These are phyloP conservation scores for Cyprinodon brontotheroides DNA, from an alignment of 2,113 vertebrate genomes.

Conservation along the genomic window DNA sequence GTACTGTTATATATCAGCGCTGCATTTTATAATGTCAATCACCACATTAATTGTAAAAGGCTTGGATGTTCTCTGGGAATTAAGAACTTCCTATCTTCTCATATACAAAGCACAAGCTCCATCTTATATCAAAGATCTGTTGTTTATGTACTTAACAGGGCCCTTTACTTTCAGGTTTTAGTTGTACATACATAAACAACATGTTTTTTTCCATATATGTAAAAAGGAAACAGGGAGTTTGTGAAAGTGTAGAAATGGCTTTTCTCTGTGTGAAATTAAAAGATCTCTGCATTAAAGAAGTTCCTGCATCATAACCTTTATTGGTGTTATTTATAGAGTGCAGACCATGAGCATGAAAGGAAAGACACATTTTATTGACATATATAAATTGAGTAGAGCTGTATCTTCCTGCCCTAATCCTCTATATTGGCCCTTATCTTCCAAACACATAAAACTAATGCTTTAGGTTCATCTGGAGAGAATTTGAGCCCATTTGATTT, in stretches of 20 bases:
- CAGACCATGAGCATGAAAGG: slow-evolving; percentile 16
- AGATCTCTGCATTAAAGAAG: neutral
- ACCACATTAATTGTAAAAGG: too few species aligned
- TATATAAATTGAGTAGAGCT: slow-evolving; percentile 36
- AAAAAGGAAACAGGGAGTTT: too few species aligned
- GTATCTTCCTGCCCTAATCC: slow-evolving; percentile 58
- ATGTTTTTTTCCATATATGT: too few species aligned
- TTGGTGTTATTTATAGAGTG: slow-evolving; percentile 43
- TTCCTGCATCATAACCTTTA: slow-evolving; percentile 12
- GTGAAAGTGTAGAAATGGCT: neutral
- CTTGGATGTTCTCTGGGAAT: too few species aligned
- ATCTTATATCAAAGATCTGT: too few species aligned
- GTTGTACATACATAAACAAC: too few species aligned
- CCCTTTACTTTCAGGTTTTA: too few species aligned
- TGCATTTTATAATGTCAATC: too few species aligned
- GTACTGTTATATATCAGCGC: too few species aligned
- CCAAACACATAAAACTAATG: slow-evolving; percentile 47
- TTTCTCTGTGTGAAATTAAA: neutral
- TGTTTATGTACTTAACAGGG: too few species aligned
- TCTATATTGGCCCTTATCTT: slow-evolving; percentile 39
- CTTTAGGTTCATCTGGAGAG: slow-evolving; percentile 33
- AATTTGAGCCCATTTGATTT: slow-evolving; percentile 64
- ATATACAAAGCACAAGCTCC: too few species aligned
- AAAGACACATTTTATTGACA: slow-evolving; percentile 35
- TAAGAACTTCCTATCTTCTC: too few species aligned